A percentile compares a stretch with the other conserved stretches of the same genome.
Conservation (phyloP, 1,140 invertebrate species). For the Andricus grossulariae region DNA sequence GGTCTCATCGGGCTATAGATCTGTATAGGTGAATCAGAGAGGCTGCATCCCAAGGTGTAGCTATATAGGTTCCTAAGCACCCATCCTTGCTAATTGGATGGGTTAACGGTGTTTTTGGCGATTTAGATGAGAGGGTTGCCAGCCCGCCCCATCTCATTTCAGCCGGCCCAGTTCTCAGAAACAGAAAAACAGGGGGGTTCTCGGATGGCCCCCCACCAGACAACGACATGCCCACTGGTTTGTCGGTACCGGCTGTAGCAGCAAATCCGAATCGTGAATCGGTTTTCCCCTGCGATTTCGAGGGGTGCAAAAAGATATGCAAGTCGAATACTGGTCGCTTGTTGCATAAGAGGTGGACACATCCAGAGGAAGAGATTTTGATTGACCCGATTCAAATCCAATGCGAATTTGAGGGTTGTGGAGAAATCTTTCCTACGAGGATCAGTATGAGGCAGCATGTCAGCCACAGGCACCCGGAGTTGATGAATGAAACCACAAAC, state of each 20-base stretch:
- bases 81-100: no score
- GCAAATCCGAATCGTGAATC: not conserved
- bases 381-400: not conserved
- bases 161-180: no score
- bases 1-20: no score
- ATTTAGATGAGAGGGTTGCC: no score
- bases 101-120: no score
- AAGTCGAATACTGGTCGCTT: not conserved
- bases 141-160: no score
- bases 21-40: no score
- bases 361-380: not conserved
- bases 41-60: no score
- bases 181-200: no score
- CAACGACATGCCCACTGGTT: conserved; percentile 4
- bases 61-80: no score
- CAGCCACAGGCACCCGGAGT: not conserved
- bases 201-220: no score
- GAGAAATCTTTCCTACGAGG: not conserved
- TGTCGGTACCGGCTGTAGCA: not conserved
- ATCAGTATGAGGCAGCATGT: no score
- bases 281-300: not conserved
- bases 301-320: not conserved
- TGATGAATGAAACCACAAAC: not conserved
- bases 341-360: not conserved
- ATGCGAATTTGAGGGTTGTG: not conserved